Evolutionary conservation across 2,797 vertebrate species (phyloP).

Genomic region (Siniperca scherzeri): DNA sequence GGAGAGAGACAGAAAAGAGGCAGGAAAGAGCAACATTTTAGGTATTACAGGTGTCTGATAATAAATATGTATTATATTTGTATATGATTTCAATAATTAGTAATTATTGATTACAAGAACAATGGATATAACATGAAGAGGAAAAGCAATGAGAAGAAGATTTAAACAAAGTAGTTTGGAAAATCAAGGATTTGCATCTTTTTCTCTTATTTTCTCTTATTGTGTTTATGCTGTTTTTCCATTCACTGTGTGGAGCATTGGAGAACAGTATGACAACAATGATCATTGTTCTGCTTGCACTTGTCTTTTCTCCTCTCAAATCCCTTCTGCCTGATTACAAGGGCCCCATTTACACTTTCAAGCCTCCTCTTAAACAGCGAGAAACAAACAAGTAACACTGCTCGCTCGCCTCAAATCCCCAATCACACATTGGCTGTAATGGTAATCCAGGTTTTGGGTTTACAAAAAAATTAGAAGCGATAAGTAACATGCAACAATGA

Average conservation of each 20-base stretch:
- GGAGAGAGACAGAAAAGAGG: neutral
- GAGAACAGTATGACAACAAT: constrained; percentile 42
- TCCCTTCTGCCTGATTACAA: constrained; percentile 61
- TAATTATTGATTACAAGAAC: neutral
- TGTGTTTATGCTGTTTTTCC: constrained; percentile 12
- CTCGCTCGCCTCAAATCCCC: constrained; percentile 33
- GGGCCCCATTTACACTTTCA: constrained; percentile 49
- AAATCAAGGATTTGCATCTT: constrained; percentile 21
- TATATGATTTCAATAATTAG: neutral
- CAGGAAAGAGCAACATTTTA: neutral
- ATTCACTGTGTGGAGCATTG: constrained; percentile 20
- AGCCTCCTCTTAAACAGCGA: constrained; percentile 53
- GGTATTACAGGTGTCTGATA: neutral
- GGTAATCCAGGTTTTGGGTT: constrained; percentile 46
- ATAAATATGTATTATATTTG: neutral
- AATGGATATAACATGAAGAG: neutral
- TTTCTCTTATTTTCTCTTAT: constrained; percentile 11
- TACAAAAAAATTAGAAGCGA: neutral
- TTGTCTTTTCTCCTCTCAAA: constrained; percentile 41
- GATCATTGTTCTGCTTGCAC: constrained; percentile 28
- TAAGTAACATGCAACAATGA: constrained; percentile 7
- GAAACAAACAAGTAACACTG: constrained; percentile 52
- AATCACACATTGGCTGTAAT: constrained; percentile 41
- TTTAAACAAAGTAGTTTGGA: neutral
- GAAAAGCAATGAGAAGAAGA: neutral